phyloP scores from a whole-genome alignment of 2,113 vertebrate genomes.

The Odocoileus hemionus region DNA sequence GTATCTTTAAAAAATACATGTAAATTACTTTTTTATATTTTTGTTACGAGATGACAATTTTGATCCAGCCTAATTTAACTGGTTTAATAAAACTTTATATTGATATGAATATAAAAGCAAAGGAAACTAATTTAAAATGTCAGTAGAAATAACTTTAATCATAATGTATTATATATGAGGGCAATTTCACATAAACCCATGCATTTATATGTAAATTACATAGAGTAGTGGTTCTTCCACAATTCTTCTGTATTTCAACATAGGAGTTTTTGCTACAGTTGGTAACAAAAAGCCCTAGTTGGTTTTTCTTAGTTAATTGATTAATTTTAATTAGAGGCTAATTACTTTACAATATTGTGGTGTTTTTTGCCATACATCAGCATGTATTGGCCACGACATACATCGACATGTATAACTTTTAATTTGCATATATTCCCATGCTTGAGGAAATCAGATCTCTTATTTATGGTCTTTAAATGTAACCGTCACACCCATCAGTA shows the following conservation, averaged over 20 bases:
- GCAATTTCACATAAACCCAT: background rate
- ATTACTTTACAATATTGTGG: background rate
- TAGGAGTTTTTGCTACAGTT: background rate
- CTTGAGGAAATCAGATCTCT: background rate
- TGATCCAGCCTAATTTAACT: background rate
- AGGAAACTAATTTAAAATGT: background rate
- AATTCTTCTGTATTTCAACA: background rate
- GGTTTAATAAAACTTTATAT: background rate
- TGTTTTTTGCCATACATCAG: background rate
- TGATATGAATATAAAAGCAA: background rate
- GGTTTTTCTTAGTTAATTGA: background rate
- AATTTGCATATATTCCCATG: background rate
- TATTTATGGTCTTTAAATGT: background rate
- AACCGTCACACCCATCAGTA: background rate
- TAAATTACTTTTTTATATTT: background rate
- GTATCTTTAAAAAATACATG: background rate
- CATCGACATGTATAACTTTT: background rate
- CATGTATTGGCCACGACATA: fast-evolving
- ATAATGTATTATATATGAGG: background rate
- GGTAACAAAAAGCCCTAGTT: background rate
- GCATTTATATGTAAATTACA: background rate
- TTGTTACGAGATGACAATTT: background rate
- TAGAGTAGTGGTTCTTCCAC: background rate
- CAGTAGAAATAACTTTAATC: background rate
- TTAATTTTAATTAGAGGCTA: background rate